These are phyloP conservation scores for Eupeodes latifasciatus DNA, from an alignment of 2,888 invertebrate species.

Conservation along the genomic window DNA sequence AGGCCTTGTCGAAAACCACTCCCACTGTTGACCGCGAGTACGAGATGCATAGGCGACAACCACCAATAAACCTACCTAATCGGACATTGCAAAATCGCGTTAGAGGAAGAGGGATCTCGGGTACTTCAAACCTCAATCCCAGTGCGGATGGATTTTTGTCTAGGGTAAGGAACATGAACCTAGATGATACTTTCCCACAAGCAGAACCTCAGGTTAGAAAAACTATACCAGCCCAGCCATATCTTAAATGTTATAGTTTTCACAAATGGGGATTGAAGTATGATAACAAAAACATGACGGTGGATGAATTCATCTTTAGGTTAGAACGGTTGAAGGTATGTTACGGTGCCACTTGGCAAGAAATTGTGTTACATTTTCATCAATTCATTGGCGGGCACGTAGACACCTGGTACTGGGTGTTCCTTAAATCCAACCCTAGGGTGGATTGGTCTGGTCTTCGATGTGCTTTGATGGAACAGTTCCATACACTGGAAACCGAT, in stretches of 20 bases:
- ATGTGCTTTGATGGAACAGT: neutral
- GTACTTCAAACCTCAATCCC: too few relatives aligned
- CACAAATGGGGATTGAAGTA: constrained; percentile 15
- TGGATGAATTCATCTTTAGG: neutral
- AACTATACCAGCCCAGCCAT: too few relatives aligned
- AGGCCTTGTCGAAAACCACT: too few relatives aligned
- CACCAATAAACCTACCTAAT: too few relatives aligned
- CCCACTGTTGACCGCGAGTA: too few relatives aligned
- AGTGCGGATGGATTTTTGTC: too few relatives aligned
- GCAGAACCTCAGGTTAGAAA: too few relatives aligned
- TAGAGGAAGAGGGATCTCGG: too few relatives aligned
- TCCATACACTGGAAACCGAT: neutral
- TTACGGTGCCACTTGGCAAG: neutral
- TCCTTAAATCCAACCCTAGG: neutral
- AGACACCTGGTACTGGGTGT: neutral
- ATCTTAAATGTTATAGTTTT: neutral
- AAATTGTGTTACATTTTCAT: neutral
- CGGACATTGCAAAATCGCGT: too few relatives aligned
- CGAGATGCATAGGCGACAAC: too few relatives aligned
- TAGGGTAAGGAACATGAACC: too few relatives aligned
- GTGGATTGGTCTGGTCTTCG: neutral
- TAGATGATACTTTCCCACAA: too few relatives aligned
- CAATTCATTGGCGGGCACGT: neutral
- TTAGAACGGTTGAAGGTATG: neutral
- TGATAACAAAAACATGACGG: neutral